A percentile compares a stretch with the other conserved stretches of the same genome.
Evolutionary conservation across 2,888 invertebrate genomes (phyloP).

Genomic region (Ichneumoninae sp.): DNA sequence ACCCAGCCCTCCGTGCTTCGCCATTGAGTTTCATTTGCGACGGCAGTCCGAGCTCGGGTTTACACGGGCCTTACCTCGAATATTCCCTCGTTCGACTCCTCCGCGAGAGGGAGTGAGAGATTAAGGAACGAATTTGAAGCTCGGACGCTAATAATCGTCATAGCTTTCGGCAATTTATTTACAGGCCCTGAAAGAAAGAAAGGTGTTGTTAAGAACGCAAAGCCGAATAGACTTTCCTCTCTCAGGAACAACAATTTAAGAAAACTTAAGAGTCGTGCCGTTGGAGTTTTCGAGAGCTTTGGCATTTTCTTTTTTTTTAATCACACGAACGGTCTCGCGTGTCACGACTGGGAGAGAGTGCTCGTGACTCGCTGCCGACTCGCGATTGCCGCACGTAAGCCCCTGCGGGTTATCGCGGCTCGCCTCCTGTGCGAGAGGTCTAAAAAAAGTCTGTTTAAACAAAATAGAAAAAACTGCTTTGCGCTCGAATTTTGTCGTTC

Average conservation of each 20-base stretch:
- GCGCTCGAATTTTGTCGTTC: neutral
- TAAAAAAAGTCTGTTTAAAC: too few relatives aligned
- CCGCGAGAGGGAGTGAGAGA: too few relatives aligned
- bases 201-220: too few relatives aligned
- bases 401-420: neutral
- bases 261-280: neutral
- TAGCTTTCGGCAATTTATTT: too few relatives aligned
- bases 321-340: conserved; percentile 3
- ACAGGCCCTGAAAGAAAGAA: too few relatives aligned
- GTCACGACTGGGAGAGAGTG: neutral
- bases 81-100: too few relatives aligned
- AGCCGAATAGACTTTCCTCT: neutral
- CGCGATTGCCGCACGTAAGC: conserved; percentile 1
- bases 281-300: neutral
- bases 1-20: too few relatives aligned
- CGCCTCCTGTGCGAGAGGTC: neutral
- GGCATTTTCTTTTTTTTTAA: neutral
- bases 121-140: too few relatives aligned
- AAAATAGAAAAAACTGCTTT: neutral
- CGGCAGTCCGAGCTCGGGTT: too few relatives aligned
- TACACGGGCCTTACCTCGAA: too few relatives aligned
- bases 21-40: too few relatives aligned
- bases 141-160: too few relatives aligned
- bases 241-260: neutral
- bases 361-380: conserved; percentile 16